These are phyloP conservation scores for Latrodectus geometricus DNA, from an alignment of 1,140 invertebrate genomes.

Conservation along the genomic window DNA sequence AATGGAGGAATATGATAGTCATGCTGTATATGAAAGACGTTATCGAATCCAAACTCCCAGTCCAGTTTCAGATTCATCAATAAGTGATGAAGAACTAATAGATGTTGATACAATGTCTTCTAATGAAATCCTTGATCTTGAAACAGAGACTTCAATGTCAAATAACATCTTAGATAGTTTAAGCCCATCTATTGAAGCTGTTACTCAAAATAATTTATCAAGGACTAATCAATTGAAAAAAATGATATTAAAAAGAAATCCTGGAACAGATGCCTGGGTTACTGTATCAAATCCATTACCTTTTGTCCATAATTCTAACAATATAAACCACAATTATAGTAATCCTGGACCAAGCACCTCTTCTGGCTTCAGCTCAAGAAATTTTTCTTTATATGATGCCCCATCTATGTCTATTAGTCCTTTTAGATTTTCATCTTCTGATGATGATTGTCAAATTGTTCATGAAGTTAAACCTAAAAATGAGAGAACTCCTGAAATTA, in stretches of 20 bases:
- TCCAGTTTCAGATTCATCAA: not conserved
- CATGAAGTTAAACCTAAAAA: slow-evolving; percentile 72
- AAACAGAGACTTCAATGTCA: not conserved
- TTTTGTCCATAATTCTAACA: not conserved
- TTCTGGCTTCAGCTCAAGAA: not conserved
- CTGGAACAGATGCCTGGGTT: not conserved
- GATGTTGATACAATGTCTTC: not conserved
- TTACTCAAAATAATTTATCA: too few species aligned
- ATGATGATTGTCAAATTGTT: slow-evolving; percentile 66
- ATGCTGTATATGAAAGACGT: slow-evolving; percentile 64
- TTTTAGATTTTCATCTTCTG: not conserved
- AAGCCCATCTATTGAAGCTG: too few species aligned
- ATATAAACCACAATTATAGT: not conserved
- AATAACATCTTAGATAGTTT: not conserved
- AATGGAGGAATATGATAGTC: slow-evolving; percentile 76
- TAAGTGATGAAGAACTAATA: not conserved
- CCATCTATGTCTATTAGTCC: not conserved
- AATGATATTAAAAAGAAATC: slow-evolving; percentile 10
- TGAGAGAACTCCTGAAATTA: slow-evolving; percentile 72
- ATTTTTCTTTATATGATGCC: not conserved
- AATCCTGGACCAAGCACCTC: slow-evolving; percentile 41
- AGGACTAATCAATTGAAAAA: not conserved
- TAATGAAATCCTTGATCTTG: not conserved
- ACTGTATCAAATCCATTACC: too few species aligned
- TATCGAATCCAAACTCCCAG: not conserved